Evolutionary conservation across 2,113 vertebrate genomes (phyloP).

Genomic region (Sinocyclocheilus anshuiensis): DNA sequence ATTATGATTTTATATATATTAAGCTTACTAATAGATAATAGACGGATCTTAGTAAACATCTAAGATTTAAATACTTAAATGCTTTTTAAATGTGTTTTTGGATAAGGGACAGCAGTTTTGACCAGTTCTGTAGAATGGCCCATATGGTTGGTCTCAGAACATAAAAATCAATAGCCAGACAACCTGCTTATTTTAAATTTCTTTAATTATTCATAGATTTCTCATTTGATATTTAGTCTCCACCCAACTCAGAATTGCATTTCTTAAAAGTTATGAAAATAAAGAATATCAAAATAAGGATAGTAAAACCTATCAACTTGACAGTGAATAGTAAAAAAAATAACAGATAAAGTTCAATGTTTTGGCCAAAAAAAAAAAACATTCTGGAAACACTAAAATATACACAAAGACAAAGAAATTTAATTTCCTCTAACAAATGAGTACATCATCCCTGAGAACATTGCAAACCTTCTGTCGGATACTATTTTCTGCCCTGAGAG

Average conservation of each 20-base stretch:
- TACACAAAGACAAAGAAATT: conserved; percentile 9
- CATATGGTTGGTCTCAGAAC: not conserved
- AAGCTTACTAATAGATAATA: too few species aligned
- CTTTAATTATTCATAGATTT: not conserved
- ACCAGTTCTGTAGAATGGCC: too few species aligned
- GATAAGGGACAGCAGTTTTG: too few species aligned
- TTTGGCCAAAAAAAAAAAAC: not conserved
- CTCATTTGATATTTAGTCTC: not conserved
- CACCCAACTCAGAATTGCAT: not conserved
- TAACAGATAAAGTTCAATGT: not conserved
- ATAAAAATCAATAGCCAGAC: not conserved
- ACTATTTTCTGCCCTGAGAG: conserved; percentile 8
- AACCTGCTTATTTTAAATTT: not conserved
- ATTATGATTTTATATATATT: too few species aligned
- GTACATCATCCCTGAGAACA: conserved; percentile 49
- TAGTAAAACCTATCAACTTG: conserved; percentile 81
- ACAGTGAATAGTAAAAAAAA: conserved; percentile 34
- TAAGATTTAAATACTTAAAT: too few species aligned
- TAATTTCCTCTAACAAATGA: not conserved
- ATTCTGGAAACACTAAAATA: not conserved
- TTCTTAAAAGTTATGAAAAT: not conserved
- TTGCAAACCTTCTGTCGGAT: not conserved
- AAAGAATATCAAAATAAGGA: conserved; percentile 46
- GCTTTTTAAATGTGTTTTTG: too few species aligned
- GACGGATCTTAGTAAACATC: too few species aligned